A percentile compares a stretch with the other conserved stretches of the same genome.
phyloP scores from a whole-genome alignment of 2,113 vertebrate genomes.

The rat (Rattus norvegicus) region DNA sequence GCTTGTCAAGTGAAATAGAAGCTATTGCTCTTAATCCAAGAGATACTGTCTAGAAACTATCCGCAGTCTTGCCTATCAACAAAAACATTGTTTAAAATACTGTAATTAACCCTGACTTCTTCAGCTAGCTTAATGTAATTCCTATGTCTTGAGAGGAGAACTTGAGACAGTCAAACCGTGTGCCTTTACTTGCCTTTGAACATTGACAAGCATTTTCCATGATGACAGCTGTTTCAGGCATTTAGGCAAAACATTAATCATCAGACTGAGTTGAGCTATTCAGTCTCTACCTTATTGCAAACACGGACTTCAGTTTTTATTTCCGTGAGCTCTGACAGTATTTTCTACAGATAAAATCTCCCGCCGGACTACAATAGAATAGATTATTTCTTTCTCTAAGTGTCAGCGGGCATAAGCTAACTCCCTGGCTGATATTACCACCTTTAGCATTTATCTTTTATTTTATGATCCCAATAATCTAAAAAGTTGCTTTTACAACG shows the following conservation, averaged over 20 bases:
- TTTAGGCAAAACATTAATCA: constrained; percentile 32
- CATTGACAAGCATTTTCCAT: background rate
- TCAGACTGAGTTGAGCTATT: background rate
- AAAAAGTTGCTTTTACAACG: constrained; percentile 1
- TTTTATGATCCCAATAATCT: background rate
- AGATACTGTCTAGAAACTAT: background rate
- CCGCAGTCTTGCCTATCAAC: background rate
- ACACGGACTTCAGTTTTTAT: background rate
- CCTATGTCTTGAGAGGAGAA: background rate
- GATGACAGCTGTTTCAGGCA: constrained; percentile 13
- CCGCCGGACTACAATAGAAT: background rate
- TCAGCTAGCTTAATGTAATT: background rate
- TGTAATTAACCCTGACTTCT: background rate
- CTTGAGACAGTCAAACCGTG: background rate
- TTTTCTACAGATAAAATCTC: background rate
- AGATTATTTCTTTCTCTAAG: background rate
- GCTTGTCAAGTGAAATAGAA: background rate
- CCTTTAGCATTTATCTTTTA: background rate
- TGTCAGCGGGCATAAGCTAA: background rate
- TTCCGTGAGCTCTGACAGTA: background rate
- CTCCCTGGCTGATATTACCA: background rate
- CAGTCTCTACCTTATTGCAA: background rate
- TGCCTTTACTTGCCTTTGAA: background rate
- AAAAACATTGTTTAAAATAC: background rate
- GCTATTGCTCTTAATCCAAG: background rate